phyloP scores from a whole-genome alignment of 2,113 vertebrate species.

The Salvelinus alpinus region DNA sequence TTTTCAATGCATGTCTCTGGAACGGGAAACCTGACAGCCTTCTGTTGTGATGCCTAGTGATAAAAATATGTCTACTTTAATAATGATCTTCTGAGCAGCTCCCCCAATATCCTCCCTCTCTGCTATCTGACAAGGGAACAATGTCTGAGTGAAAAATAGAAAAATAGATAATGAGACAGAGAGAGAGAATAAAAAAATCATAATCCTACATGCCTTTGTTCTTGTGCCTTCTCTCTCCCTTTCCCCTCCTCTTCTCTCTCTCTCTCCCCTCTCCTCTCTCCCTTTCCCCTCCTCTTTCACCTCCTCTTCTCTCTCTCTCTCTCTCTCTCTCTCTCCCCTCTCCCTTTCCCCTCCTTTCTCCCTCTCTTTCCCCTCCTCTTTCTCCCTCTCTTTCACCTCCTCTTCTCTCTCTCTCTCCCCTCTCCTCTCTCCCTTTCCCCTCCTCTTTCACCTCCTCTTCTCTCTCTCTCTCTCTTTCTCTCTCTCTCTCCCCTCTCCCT shows the following conservation, averaged over 20 bases:
- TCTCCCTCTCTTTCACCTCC: too few species aligned
- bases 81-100: slow-evolving; percentile 28
- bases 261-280: too few species aligned
- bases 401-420: too few species aligned
- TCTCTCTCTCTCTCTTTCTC: too few species aligned
- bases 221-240: not conserved
- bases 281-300: not conserved
- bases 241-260: too few species aligned
- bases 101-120: not conserved
- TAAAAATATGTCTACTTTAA: slow-evolving; percentile 52
- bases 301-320: too few species aligned
- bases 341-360: too few species aligned
- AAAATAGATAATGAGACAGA: not conserved
- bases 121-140: slow-evolving; percentile 13
- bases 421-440: too few species aligned
- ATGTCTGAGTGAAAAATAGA: slow-evolving; percentile 13
- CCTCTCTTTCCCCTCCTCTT: too few species aligned
- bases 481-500: too few species aligned
- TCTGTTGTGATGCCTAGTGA: slow-evolving; percentile 42
- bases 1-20: too few species aligned
- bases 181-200: not conserved
- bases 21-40: slow-evolving; percentile 15
- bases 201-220: slow-evolving; percentile 6
- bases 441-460: too few species aligned
- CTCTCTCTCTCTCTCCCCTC: not conserved